phyloP scores from a whole-genome alignment of 2,797 vertebrate species.

The Bovichtus variegatus region DNA sequence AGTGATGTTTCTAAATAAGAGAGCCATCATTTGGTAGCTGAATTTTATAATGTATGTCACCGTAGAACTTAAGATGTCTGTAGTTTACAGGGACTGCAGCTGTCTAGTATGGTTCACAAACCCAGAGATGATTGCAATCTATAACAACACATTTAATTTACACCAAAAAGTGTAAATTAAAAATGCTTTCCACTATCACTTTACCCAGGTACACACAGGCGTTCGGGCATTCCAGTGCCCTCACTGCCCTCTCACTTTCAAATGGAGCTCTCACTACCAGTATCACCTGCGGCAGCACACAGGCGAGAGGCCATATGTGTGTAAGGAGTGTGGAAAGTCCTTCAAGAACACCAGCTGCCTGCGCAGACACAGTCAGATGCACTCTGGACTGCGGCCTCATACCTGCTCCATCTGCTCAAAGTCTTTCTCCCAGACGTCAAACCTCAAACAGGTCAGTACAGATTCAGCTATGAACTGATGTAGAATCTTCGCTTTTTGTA shows the following conservation, averaged over 20 bases:
- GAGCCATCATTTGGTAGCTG: conserved; percentile 5
- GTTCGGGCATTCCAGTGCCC: conserved; percentile 93
- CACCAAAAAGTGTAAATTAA: neutral
- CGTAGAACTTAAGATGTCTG: conserved; percentile 16
- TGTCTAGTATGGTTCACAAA: conserved; percentile 19
- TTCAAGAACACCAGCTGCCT: conserved; percentile 93
- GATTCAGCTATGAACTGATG: neutral
- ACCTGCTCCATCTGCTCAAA: conserved; percentile 90
- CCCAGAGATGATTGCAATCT: conserved; percentile 15
- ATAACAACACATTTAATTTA: conserved; percentile 1
- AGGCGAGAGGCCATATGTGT: conserved; percentile 91
- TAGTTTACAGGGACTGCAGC: conserved; percentile 23
- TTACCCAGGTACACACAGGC: conserved; percentile 88
- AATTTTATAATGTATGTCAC: conserved; percentile 30
- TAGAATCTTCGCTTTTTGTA: neutral
- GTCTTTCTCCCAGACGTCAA: conserved; percentile 94
- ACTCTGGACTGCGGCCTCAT: conserved; percentile 91
- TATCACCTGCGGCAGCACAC: conserved; percentile 92
- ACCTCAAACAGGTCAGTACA: conserved; percentile 86
- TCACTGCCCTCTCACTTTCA: conserved; percentile 93
- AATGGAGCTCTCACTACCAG: conserved; percentile 93
- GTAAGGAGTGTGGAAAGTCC: conserved; percentile 91
- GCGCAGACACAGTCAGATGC: conserved; percentile 89
- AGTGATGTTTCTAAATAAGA: conserved; percentile 28
- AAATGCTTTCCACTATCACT: neutral